Conservation (phyloP, 2,888 invertebrate genomes). For the Clivina fossor region DNA sequence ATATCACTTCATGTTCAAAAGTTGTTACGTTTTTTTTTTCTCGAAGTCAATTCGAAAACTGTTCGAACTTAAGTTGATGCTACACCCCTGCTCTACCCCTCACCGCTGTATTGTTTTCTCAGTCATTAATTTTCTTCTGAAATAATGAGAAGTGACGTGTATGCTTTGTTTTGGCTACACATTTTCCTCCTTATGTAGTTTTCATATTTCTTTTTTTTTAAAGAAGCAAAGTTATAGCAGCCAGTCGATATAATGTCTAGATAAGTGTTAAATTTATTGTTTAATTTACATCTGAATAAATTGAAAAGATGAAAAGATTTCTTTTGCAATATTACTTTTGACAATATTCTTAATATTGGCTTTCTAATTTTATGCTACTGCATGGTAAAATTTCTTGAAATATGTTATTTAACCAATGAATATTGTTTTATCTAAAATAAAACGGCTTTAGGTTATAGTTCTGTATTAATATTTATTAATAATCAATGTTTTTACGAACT, state of each 20-base stretch:
- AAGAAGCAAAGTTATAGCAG: background rate
- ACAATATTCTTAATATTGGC: no score
- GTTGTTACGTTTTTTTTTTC: background rate
- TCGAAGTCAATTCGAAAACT: background rate
- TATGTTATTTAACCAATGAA: no score
- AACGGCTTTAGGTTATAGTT: no score
- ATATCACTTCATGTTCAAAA: no score
- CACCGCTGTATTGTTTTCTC: slow-evolving; percentile 30
- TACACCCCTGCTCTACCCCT: no score
- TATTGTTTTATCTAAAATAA: no score
- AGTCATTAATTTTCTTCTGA: slow-evolving; percentile 28
- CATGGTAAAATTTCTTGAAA: no score
- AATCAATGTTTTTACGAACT: no score
- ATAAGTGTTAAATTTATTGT: slow-evolving; percentile 27
- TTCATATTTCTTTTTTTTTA: background rate
- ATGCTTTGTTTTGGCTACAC: slow-evolving; percentile 27
- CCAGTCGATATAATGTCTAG: slow-evolving; percentile 7
- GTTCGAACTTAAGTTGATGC: slow-evolving; percentile 21
- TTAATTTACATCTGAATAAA: slow-evolving; percentile 30
- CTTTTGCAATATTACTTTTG: no score
- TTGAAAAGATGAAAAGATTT: slow-evolving; percentile 25
- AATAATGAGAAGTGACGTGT: slow-evolving; percentile 33
- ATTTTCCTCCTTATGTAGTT: slow-evolving; percentile 3
- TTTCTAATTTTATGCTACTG: no score
- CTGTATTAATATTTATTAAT: no score